phyloP scores from a whole-genome alignment of 1,140 invertebrate species.

The Bombus soroeensis region DNA sequence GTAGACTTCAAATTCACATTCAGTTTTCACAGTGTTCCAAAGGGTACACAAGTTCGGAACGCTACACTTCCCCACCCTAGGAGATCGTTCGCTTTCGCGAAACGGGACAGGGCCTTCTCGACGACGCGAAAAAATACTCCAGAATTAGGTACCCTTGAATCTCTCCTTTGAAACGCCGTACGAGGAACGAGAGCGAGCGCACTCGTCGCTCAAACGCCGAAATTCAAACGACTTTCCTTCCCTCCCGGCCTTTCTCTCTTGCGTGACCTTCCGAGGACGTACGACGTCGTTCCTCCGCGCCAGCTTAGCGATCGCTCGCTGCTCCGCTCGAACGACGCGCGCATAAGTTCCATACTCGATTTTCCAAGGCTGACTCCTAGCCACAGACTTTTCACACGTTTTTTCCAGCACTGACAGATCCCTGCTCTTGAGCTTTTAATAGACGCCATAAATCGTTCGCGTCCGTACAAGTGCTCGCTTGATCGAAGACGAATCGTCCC shows the following conservation, averaged over 20 bases:
- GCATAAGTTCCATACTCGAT: conserved; percentile 16
- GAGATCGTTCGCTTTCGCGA: not conserved
- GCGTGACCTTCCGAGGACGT: not conserved
- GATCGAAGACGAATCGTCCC: conserved; percentile 49
- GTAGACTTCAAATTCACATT: not conserved
- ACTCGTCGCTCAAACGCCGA: conserved; percentile 6
- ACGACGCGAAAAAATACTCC: conserved; percentile 10
- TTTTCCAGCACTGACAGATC: conserved; percentile 38
- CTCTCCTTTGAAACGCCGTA: not conserved
- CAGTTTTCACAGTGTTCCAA: not conserved
- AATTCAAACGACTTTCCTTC: conserved; percentile 27
- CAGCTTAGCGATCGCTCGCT: not conserved
- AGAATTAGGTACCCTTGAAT: conserved; percentile 12
- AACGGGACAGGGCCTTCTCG: not conserved
- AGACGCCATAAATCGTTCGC: conserved; percentile 54
- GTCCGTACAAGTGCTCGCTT: conserved; percentile 25
- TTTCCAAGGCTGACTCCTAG: conserved; percentile 31
- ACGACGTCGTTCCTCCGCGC: not conserved
- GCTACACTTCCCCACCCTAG: too few species aligned
- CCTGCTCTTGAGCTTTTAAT: conserved; percentile 64
- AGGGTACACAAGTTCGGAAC: too few species aligned
- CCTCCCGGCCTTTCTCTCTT: not conserved
- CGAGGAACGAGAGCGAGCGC: not conserved
- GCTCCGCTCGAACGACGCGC: not conserved
- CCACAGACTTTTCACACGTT: conserved; percentile 44